Evolutionary conservation across 2,888 invertebrate genomes (phyloP), one percentile per base, ranked within the genome.

Genomic region (Nomada goodeniana): DNA sequence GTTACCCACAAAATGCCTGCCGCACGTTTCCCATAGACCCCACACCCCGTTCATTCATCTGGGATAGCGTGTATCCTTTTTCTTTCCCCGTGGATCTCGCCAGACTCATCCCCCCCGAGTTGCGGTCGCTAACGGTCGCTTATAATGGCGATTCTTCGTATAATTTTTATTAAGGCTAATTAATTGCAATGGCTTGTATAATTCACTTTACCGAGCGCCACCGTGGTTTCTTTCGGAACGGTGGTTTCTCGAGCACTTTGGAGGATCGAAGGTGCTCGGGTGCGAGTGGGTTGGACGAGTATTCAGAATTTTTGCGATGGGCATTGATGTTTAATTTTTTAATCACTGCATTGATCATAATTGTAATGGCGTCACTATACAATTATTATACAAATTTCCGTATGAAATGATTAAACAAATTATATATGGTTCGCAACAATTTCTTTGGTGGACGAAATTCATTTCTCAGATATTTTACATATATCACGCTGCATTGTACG

Each of bases 121-220:
- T 55, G 70, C 64, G 60, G 47, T 53, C 53, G 74, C 80, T 76
- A 86, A 84, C 88, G 87, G 85, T 90, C 89, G 84, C 84, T 91
- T 92, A 89, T 93, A 92, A 93, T 93, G 93, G 88, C 92, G 82
- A 92, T 92, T 91, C 90, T 89, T 91, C 89, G 89, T 90, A 93
- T 93, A 92, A 93, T 93, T 93, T 92, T 93, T 92, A 92, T 92
- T 92, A 91, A 92, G 92, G 90, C 92, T 93, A 93, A 93, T 93
- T 93, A 93, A 93, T 93, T 91, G 93, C 92, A 91, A 91, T 90
- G 90, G 91, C 88, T 89, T 89, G 91, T 91, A 91, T 92, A 92
- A 93, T 92, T 92, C 86, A 84, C 86, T 90, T 91, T 82, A 72
- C 71, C 60, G 67, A 76, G 72, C 53, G 80, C 79, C 85, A 74